Base-by-base conservation (phyloP, 2,888 invertebrate species). In the Incurvaria masculella region DNA sequence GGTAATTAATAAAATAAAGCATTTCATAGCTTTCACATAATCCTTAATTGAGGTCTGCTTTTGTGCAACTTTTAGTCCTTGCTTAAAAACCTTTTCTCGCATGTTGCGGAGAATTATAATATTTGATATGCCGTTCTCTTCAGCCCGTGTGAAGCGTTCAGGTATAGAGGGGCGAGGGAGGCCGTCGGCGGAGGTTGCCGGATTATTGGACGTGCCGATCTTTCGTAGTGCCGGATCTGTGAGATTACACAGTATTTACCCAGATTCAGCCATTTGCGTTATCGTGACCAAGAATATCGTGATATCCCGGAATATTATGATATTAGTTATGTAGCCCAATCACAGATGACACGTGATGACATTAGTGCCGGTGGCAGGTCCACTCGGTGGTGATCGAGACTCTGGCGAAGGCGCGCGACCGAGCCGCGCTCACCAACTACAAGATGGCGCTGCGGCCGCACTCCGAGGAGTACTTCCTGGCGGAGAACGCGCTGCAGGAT, bases 401-500 rank as follows among this genome's bases (percentile, higher is more conserved):
- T 2, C 63, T 78, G 27, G 79, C 81, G 0, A 75, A 80, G 39
- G 84, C 85, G 61, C 84, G 83, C 51, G 87, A 89, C 63, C 70
- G 86, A 38, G 59, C 69, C 0, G 79, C 83, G 0, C 67, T 89
- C 5, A 71, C 83, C 3, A 81, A 81, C 53, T 87, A 88, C 58
- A 84, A 84, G 61, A 80, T 81, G 57, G 75, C 81, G 3, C 64
- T 88, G 2, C 78, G 76, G 45, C 80, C 83, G 0, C 82, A 86
- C 53, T 83, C 86, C 0, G 88, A 89, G 56, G 88, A 88, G 59
- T 86, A 85, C 56, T 84, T 87, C 56, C 81, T 88, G 50, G 88
- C 88, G 38, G 89, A 90, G 57, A 88, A 85, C 58, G 83, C 84
- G 2, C 65, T 91, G 0, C 80, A 83, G 57, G 69, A 74, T 47